phyloP scores from a whole-genome alignment of 2,797 vertebrate genomes.

The Chelon auratus region DNA sequence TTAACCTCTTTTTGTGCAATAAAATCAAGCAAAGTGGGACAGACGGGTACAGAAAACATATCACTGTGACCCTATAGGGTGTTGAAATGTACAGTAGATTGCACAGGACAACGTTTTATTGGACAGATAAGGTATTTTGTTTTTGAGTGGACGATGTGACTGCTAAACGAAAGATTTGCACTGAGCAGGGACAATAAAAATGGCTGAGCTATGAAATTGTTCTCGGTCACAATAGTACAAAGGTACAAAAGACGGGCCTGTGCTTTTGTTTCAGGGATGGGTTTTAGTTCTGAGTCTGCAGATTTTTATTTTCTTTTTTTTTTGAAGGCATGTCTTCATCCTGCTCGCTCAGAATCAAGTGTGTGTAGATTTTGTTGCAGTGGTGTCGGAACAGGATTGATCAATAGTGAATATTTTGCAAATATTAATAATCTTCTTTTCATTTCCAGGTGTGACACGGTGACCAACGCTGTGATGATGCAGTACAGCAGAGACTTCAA shows the following conservation, averaged over 20 bases:
- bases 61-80: constrained; percentile 6
- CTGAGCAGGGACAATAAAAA: constrained; percentile 50
- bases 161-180: constrained; percentile 10
- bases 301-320: constrained; percentile 15
- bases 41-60: neutral
- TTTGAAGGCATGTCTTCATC: constrained; percentile 17
- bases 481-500: constrained; percentile 98
- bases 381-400: neutral
- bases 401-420: neutral
- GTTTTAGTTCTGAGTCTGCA: constrained; percentile 33
- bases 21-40: constrained; percentile 12
- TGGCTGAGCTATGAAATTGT: constrained; percentile 60
- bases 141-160: neutral
- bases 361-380: neutral
- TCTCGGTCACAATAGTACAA: constrained; percentile 48
- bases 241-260: constrained; percentile 53
- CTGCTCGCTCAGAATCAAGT: constrained; percentile 10
- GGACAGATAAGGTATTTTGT: neutral
- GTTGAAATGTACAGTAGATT: neutral
- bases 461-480: constrained; percentile 98
- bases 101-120: constrained; percentile 7
- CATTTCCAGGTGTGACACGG: constrained; percentile 92
- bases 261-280: constrained; percentile 49
- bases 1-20: neutral
- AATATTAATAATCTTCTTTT: neutral